Base-by-base conservation (phyloP, 2,113 vertebrate species). In the Sylvia atricapilla region DNA sequence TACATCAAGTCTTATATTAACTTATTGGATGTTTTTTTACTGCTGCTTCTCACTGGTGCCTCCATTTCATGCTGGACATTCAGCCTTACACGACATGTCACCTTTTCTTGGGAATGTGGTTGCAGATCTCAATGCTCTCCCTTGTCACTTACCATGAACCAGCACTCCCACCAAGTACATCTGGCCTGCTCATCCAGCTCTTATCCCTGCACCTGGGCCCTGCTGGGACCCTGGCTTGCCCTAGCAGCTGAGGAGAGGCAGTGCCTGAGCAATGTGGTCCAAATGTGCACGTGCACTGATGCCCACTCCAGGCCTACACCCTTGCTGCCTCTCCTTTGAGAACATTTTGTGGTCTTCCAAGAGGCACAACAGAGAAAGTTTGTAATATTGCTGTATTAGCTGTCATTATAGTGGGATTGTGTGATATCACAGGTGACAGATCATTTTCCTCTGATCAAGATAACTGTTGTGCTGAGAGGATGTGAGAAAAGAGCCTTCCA, bases 51-150 rank as follows among this genome's bases (percentile, higher is more conserved):
- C 27, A 3, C 17, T 52, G 33, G 3, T 73, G 41, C 33, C 25
- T 74, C 47, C 1, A 4, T 6, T 73, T 16, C 37, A 43, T 2
- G 1, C 24, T 67, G 75, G 78, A 46, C 30, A 56, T 56, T 24
- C 43, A 20, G 31, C 24, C 60, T 41, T 41, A 7, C 0, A 0
- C 13, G 49, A 33, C 0, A 0, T 1, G 9, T 19, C 49, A 44
- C 44, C 41, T 85, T 68, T 33, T 30, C 10, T 37, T 33, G 25
- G 28, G 55, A 78, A 17, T 4, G 33, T 5, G 20, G 11, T 6
- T 50, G 20, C 50, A 74, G 35, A 78, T 22, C 23, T 84, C 81
- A 25, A 1, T 41, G 21, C 21, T 73, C 15, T 19, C 47, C 23
- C 27, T 74, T 52, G 52, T 60, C 24, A n/a, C 13, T 41, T 46